These are phyloP conservation scores for Palythoa heliodiscus DNA, from an alignment of 92 coral and sea anemone genomes.

Conservation along the genomic window DNA sequence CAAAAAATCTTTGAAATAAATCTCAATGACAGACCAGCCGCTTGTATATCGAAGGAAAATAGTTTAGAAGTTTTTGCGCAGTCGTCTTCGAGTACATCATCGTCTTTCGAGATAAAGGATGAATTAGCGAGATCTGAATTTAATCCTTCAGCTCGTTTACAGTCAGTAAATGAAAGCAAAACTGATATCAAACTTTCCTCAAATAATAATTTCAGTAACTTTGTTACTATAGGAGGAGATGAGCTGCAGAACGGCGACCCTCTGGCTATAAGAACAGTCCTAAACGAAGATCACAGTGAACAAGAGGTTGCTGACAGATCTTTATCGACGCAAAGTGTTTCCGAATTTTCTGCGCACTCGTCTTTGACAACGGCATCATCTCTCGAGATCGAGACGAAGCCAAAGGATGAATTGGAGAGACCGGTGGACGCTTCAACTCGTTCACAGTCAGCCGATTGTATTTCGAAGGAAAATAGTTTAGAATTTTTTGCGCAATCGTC, in stretches of 20 bases:
- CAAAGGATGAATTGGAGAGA: neutral
- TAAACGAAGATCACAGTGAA: constrained; percentile 55
- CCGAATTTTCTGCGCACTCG: neutral
- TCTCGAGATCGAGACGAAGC: neutral
- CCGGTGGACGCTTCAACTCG: constrained; percentile 13
- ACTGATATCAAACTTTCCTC: neutral
- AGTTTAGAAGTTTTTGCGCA: neutral
- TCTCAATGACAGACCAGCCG: neutral
- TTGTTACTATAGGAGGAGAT: neutral
- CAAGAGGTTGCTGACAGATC: constrained; percentile 51
- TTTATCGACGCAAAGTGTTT: neutral
- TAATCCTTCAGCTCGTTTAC: constrained; percentile 29
- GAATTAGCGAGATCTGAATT: neutral
- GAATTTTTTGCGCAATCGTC: neutral
- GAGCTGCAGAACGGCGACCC: no score
- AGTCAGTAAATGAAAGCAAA: constrained; percentile 20
- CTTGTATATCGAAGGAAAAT: neutral
- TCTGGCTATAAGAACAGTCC: constrained; percentile 45
- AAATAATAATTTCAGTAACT: neutral
- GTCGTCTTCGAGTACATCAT: neutral
- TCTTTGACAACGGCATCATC: neutral
- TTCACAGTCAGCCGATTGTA: neutral
- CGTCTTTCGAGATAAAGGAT: constrained; percentile 2
- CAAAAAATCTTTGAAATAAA: neutral
- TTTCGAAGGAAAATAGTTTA: neutral